Evolutionary conservation across 2,888 invertebrate genomes (phyloP), one percentile per base, ranked within the genome.

Genomic region (Agriotes lineatus): DNA sequence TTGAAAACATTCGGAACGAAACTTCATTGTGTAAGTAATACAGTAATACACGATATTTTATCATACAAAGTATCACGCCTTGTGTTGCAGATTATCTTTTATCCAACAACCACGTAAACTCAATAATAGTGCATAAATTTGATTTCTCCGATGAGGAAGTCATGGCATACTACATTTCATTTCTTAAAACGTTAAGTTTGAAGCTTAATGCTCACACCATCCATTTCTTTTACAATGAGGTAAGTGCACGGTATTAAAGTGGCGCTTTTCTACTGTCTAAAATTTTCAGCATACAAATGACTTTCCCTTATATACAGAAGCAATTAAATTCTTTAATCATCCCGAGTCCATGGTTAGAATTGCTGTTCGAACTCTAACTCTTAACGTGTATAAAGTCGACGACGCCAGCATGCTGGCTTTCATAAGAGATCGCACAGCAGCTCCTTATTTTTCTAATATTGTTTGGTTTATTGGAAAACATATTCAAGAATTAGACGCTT

Each of bases 121-220:
- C 96, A 54, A 99, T 99, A 82, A 99, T 99, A 82, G 96, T 97
- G 61, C 99, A 99, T 86, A 97, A 97, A 85, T 99, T 99, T 88
- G 99, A 99, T 85, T 97, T 99, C 83, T 96, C 96, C 1, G 99
- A 99, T 85, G 99, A 99, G 85, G 99, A 99, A 88, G 98, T 99
- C 52, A 97, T 99, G 97, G 98, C 99, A 1, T 99, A 99, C 85
- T 99, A 99, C 85, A 99, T 99, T 82, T 97, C 99, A 56, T 99
- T 99, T 84, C 86, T 99, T 75, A 99, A 99, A 86, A 99, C 99
- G 0, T 87, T 99, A 60, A 99, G 99, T 77, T 87, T 99, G 64
- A 99, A 99, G 86, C 87, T 99, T 58, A 99, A 99, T 86, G 92
- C 94, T 73, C 97, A 99, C 82, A 99, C 99, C 1, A 97, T 99